Evolutionary conservation across 2,113 vertebrate species (phyloP).

Genomic region (Psittacus erithacus): DNA sequence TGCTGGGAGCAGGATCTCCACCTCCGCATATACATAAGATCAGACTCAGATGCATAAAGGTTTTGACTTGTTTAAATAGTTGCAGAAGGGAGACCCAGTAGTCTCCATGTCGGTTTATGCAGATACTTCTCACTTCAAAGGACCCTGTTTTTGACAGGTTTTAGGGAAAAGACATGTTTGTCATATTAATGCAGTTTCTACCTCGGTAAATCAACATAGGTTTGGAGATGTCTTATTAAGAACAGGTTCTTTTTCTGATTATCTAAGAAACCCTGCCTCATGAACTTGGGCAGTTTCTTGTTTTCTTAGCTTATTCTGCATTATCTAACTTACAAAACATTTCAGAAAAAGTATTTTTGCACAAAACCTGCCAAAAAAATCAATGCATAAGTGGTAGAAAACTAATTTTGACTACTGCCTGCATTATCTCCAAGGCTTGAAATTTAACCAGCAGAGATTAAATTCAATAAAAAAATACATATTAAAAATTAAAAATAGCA

Average conservation of each 20-base stretch:
- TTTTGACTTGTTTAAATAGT: neutral
- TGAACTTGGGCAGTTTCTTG: neutral
- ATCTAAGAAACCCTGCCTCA: neutral
- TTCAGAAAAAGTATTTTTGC: neutral
- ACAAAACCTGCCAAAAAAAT: neutral
- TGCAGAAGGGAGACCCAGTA: neutral
- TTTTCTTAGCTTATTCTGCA: neutral
- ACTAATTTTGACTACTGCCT: conserved; percentile 24
- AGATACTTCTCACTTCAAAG: neutral
- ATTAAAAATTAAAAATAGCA: conserved; percentile 58
- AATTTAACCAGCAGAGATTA: conserved; percentile 32
- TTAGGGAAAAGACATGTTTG: neutral
- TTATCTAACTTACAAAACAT: neutral
- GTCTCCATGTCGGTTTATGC: neutral
- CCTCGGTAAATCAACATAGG: neutral
- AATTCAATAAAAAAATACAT: conserved; percentile 4
- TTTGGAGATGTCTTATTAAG: neutral
- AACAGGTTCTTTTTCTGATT: neutral
- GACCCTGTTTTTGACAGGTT: neutral
- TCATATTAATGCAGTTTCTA: neutral
- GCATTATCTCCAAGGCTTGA: neutral
- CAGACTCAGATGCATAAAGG: fast-evolving
- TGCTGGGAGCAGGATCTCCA: neutral
- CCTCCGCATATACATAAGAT: fast-evolving
- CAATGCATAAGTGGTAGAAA: neutral